Conservation (phyloP, 2,888 invertebrate genomes). For the Lathronympha strigana region DNA sequence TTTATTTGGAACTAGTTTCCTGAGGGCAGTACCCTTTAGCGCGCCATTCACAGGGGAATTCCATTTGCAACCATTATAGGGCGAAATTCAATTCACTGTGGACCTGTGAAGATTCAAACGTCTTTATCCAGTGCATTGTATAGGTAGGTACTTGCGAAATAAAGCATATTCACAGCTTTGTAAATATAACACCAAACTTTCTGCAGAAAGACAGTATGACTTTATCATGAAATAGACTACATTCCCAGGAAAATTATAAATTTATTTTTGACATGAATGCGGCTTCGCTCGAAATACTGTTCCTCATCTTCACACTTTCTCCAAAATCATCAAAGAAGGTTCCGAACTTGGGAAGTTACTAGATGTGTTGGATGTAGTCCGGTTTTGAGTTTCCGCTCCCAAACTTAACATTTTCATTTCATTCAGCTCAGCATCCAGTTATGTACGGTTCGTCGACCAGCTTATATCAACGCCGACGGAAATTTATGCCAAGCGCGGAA, state of each 20-base stretch:
- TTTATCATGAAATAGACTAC: background rate
- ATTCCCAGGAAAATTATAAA: background rate
- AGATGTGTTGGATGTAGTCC: background rate
- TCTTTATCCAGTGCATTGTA: constrained; percentile 5
- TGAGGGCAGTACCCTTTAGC: constrained; percentile 64
- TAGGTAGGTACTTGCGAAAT: background rate
- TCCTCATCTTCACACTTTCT: too few relatives aligned
- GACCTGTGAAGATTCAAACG: constrained; percentile 13
- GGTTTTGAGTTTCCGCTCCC: too few relatives aligned
- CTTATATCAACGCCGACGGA: constrained; percentile 49
- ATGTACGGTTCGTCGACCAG: constrained; percentile 25
- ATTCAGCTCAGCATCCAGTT: background rate
- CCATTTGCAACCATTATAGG: constrained; percentile 53
- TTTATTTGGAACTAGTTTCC: constrained; percentile 79
- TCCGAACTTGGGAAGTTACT: too few relatives aligned
- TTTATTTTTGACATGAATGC: too few relatives aligned
- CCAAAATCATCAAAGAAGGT: too few relatives aligned
- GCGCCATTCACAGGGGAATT: constrained; percentile 63
- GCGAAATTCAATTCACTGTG: constrained; percentile 38
- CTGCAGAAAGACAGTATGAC: background rate
- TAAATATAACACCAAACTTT: background rate
- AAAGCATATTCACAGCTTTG: background rate
- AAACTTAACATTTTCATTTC: background rate
- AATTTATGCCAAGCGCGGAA: constrained; percentile 58
- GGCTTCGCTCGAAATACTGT: too few relatives aligned